Evolutionary conservation across 1,140 invertebrate genomes (phyloP).

Genomic region (Eciton burchellii): DNA sequence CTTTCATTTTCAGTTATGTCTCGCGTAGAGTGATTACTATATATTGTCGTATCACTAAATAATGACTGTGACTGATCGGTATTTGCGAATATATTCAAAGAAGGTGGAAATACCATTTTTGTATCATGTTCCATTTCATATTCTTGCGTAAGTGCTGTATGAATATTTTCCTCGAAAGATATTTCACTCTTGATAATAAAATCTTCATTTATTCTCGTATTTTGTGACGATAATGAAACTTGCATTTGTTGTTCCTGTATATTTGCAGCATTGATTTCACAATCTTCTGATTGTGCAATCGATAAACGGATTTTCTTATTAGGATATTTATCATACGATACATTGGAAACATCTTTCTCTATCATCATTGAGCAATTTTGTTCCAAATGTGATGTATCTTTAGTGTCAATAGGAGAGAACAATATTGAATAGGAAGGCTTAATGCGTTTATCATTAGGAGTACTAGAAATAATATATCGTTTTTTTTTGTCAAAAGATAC

Average conservation of each 20-base stretch:
- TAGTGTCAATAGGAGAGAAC: conserved; percentile 60
- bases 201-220: background rate
- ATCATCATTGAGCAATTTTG: background rate
- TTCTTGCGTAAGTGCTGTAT: conserved; percentile 13
- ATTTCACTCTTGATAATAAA: background rate
- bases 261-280: background rate
- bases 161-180: background rate
- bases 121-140: background rate
- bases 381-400: background rate
- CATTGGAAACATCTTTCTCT: background rate
- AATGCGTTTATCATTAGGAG: conserved; percentile 43
- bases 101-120: background rate
- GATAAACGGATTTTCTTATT: background rate
- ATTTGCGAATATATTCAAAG: conserved; percentile 9
- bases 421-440: conserved; percentile 9
- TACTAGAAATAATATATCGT: conserved; percentile 51
- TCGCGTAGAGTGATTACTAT: conserved; percentile 13
- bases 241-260: background rate
- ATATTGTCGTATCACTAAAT: conserved; percentile 55
- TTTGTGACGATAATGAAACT: background rate
- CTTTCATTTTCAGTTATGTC: background rate
- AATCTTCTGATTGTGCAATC: background rate
- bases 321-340: background rate
- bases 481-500: background rate
- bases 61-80: conserved; percentile 46